Base-by-base conservation (phyloP, 2,888 invertebrate genomes). In the Anagyrus pseudococci region DNA sequence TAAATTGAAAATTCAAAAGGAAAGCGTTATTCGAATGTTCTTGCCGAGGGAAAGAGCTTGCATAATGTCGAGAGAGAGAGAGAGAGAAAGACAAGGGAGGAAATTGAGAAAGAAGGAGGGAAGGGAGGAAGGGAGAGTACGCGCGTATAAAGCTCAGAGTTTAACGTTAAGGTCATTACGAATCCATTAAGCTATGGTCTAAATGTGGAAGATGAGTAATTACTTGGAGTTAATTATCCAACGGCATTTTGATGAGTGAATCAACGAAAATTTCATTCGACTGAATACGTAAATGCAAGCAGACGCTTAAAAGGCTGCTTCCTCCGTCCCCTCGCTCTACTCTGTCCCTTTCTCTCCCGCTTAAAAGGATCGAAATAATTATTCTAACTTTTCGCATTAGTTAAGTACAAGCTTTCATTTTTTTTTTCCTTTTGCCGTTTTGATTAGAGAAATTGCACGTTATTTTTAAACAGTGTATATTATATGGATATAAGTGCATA, bases 201-300 rank as follows among this genome's bases (percentile, higher is more conserved):
- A 71, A 70, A 72, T 72, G 68, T 68, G 68, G 67, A 70, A 68
- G 66, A 68, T 68, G 67, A 64, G 69, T 68, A 70, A 72, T 72
- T 69, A 70, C 62, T 66, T 63, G 48, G 56, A 52, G 64, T 70
- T 69, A 68, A 69, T 70, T 68, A 70, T 69, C 66, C 62, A 64
- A 57, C 63, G 29, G 57, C 61, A 67, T 68, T 67, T 67, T 64
- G 67, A 58, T 33, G 58, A 58, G 55, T 33, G 55, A 58, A 61
- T 65, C 50, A 41, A 55, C 50, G 50, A 58, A 61, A 58, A 61
- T 61, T 61, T 60, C 53, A 58, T 58, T 54, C 37, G 25, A n/a
- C 23, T 58, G 44, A 62, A 46, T 47, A 23, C 4, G 10, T 29
- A 29, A 29, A 7, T 29, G 29, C 10, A 29, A n/a, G n/a, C n/a